Evolutionary conservation across 2,888 invertebrate genomes (phyloP).

Genomic region (Deilephila elpenor): DNA sequence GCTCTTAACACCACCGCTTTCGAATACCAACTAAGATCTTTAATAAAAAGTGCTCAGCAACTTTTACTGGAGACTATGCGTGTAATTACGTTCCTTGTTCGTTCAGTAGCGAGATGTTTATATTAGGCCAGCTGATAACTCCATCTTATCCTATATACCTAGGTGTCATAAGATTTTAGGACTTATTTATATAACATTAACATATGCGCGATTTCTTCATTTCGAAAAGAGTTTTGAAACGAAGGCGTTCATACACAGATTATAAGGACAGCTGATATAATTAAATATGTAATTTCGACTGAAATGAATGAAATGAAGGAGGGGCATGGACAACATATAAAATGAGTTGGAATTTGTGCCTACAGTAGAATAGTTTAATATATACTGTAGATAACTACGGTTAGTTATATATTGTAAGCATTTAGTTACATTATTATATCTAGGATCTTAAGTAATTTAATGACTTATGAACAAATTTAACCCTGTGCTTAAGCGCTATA

Average conservation of each 20-base stretch:
- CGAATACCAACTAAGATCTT: background rate
- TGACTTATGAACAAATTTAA: slow-evolving; percentile 58
- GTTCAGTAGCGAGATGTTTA: background rate
- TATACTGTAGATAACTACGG: slow-evolving; percentile 45
- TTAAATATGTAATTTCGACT: background rate
- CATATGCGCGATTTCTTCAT: background rate
- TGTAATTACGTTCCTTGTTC: background rate
- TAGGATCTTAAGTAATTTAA: slow-evolving; percentile 48
- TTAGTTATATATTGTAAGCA: slow-evolving; percentile 47
- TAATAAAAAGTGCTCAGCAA: background rate
- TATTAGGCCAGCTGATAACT: slow-evolving; percentile 24
- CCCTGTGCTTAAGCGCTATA: slow-evolving; percentile 67
- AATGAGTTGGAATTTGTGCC: slow-evolving; percentile 1
- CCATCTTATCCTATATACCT: slow-evolving; percentile 21
- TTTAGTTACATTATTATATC: slow-evolving; percentile 39
- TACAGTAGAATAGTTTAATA: slow-evolving; percentile 37
- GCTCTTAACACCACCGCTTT: no score
- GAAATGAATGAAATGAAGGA: background rate
- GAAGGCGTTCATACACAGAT: background rate
- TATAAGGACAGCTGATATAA: background rate
- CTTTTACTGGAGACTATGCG: background rate
- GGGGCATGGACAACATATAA: background rate
- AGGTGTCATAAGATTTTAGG: slow-evolving; percentile 32
- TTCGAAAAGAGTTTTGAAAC: background rate
- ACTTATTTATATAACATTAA: slow-evolving; percentile 28